phyloP scores from a whole-genome alignment of 2,888 invertebrate species.

The Zaprionus obscuricornis region DNA sequence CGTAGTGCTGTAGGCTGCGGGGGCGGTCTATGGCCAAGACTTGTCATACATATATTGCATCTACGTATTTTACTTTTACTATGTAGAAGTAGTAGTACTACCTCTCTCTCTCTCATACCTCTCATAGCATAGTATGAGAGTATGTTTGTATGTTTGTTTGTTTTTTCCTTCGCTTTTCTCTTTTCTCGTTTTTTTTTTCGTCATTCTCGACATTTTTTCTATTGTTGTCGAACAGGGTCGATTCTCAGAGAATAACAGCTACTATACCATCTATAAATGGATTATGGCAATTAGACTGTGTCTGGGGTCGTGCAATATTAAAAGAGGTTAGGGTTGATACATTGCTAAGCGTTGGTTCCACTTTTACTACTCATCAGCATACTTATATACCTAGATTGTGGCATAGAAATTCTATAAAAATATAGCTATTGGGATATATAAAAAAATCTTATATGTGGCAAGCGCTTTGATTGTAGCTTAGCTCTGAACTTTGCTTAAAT shows the following conservation, averaged over 20 bases:
- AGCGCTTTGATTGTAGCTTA: too few relatives aligned
- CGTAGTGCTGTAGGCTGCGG: background rate
- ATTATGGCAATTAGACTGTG: conserved; percentile 82
- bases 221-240: conserved; percentile 39
- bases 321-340: background rate
- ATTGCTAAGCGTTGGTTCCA: too few relatives aligned
- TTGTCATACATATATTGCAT: conserved; percentile 70
- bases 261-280: conserved; percentile 80
- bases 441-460: too few relatives aligned
- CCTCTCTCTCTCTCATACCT: conserved; percentile 31
- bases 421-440: too few relatives aligned
- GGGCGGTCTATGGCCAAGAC: conserved; percentile 38
- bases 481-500: too few relatives aligned
- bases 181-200: conserved; percentile 34
- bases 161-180: conserved; percentile 30
- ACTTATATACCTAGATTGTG: too few relatives aligned
- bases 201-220: conserved; percentile 20
- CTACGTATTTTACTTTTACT: background rate
- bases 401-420: too few relatives aligned
- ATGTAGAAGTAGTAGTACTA: conserved; percentile 14
- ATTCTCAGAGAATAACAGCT: conserved; percentile 64
- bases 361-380: too few relatives aligned
- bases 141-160: conserved; percentile 36
- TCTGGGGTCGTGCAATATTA: conserved; percentile 10
- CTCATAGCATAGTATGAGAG: too few relatives aligned